phyloP scores from a whole-genome alignment of 2,113 vertebrate species.

The Xiphias gladius region DNA sequence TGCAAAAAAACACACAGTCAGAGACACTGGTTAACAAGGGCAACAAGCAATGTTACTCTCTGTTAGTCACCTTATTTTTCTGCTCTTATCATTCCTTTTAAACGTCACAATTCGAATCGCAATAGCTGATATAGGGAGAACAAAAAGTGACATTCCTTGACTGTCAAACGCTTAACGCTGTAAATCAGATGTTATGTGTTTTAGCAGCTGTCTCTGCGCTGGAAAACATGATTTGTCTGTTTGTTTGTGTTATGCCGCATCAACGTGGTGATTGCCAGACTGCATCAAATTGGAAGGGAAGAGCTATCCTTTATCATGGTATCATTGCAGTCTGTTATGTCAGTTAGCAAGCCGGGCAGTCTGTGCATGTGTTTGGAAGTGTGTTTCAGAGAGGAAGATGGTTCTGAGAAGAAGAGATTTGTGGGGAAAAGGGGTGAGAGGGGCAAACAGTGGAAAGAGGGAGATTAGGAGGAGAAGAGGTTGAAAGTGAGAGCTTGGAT shows the following conservation, averaged over 20 bases:
- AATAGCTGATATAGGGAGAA: background rate
- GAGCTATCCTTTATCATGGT: slow-evolving; percentile 25
- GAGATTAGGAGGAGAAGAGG: background rate
- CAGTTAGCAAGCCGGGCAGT: background rate
- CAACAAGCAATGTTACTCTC: too few species aligned
- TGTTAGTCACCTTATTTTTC: too few species aligned
- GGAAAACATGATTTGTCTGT: slow-evolving; percentile 34
- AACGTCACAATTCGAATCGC: background rate
- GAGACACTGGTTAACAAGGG: too few species aligned
- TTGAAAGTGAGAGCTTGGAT: slow-evolving; percentile 10
- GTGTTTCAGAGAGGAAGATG: background rate
- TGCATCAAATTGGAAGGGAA: slow-evolving; percentile 3
- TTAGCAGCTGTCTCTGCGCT: background rate
- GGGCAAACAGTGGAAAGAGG: background rate
- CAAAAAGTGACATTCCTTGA: background rate
- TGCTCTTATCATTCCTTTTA: too few species aligned
- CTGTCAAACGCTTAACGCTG: background rate
- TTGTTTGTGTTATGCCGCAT: slow-evolving; percentile 25
- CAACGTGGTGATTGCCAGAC: slow-evolving; percentile 23
- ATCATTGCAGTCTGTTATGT: slow-evolving; percentile 18
- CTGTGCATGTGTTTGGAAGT: background rate
- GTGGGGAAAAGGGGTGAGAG: background rate
- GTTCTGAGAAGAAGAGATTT: background rate
- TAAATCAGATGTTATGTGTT: slow-evolving; percentile 8
- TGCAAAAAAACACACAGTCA: too few species aligned